Percentiles rank a stretch among this genome's conserved stretches.
Conservation (phyloP, 2,797 vertebrate genomes). For the Scolopax bukidnonensis region DNA sequence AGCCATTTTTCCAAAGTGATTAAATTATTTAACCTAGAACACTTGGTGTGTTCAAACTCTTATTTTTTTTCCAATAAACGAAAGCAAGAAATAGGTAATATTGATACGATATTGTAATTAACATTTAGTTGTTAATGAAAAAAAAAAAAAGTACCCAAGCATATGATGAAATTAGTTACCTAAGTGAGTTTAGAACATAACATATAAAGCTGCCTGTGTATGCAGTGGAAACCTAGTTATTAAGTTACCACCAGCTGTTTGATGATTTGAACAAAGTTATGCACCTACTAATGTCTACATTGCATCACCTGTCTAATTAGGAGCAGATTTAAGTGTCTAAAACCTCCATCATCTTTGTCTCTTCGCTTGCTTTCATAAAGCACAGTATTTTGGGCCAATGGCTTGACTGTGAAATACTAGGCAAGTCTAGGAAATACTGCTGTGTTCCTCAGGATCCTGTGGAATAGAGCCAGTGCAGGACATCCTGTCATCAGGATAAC, state of each 20-base stretch:
- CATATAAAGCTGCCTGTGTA: background rate
- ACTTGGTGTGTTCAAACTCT: background rate
- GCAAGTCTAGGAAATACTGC: background rate
- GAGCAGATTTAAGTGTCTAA: background rate
- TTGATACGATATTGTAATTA: background rate
- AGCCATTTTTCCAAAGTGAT: background rate
- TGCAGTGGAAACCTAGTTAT: background rate
- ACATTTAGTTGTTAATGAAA: background rate
- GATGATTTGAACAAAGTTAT: background rate
- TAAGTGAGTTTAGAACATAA: background rate
- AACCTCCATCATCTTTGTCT: background rate
- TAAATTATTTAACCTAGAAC: constrained; percentile 25
- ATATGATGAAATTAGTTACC: background rate
- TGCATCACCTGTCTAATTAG: background rate
- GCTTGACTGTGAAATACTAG: background rate
- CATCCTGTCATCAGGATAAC: background rate
- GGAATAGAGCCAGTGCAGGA: background rate
- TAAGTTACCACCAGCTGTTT: background rate
- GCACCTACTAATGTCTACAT: background rate
- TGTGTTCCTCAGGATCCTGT: background rate
- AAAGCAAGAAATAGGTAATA: background rate
- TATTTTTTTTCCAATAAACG: background rate
- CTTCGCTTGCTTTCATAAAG: background rate
- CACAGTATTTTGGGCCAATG: background rate
- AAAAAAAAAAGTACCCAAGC: background rate